phyloP scores from a whole-genome alignment of 2,888 invertebrate species.

The Cerceris ruficornis region DNA sequence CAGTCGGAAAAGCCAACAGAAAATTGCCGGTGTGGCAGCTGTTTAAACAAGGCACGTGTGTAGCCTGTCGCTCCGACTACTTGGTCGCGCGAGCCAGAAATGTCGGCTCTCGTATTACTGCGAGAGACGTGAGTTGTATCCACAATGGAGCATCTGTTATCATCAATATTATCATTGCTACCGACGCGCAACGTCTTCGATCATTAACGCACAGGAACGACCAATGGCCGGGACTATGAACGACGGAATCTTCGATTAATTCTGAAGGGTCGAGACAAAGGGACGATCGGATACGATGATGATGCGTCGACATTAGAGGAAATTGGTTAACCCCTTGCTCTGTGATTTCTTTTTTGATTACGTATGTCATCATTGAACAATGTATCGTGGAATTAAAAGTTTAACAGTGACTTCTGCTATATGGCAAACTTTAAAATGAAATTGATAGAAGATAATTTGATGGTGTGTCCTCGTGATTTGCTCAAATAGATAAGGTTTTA shows the following conservation, averaged over 20 bases:
- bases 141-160: slow-evolving; percentile 28
- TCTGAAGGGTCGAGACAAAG: no score
- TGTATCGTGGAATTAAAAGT: no score
- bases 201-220: slow-evolving; percentile 10
- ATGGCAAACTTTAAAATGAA: no score
- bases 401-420: no score
- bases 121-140: slow-evolving; percentile 20
- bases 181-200: neutral
- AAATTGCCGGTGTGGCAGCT: slow-evolving; percentile 51
- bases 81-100: slow-evolving; percentile 21
- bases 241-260: neutral
- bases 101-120: slow-evolving; percentile 27
- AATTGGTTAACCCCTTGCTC: no score
- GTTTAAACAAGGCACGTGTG: slow-evolving; percentile 53
- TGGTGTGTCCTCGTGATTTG: no score
- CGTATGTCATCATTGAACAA: no score
- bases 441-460: no score
- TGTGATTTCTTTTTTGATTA: no score
- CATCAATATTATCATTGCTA: slow-evolving; percentile 25
- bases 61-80: slow-evolving; percentile 13
- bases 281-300: no score
- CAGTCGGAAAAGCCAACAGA: slow-evolving; percentile 43
- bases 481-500: no score
- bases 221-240: neutral
- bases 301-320: no score